Evolutionary conservation across 2,113 vertebrate genomes (phyloP).

Genomic region (Synodontis membranacea): DNA sequence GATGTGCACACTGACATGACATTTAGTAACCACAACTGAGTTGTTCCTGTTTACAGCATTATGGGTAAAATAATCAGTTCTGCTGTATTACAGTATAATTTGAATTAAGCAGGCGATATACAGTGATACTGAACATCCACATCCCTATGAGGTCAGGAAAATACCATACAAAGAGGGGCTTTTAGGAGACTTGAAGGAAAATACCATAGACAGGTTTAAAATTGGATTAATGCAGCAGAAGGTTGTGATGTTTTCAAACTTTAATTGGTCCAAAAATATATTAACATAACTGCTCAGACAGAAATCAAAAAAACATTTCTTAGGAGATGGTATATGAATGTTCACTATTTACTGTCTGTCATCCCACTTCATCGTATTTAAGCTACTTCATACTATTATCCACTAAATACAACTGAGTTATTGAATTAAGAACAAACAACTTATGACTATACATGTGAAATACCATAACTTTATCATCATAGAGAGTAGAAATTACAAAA

Average conservation of each 20-base stretch:
- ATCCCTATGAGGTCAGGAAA: too few relatives aligned
- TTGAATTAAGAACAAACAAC: too few relatives aligned
- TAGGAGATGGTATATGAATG: neutral
- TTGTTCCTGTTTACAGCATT: too few relatives aligned
- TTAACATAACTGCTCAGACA: too few relatives aligned
- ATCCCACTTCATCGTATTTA: neutral
- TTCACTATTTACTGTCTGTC: neutral
- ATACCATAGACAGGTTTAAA: too few relatives aligned
- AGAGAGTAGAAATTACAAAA: neutral
- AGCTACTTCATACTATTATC: neutral
- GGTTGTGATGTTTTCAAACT: neutral
- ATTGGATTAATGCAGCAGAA: too few relatives aligned
- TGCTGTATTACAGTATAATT: neutral
- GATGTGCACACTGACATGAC: too few relatives aligned
- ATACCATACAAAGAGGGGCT: too few relatives aligned
- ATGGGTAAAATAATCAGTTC: neutral
- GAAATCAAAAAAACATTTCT: too few relatives aligned
- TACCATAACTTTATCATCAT: neutral
- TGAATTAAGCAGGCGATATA: neutral
- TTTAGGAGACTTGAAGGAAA: too few relatives aligned
- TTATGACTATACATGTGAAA: neutral
- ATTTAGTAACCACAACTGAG: neutral
- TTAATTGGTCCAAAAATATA: neutral
- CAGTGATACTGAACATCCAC: too few relatives aligned
- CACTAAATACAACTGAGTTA: neutral